These are phyloP conservation scores for Clepsis dumicolana DNA, from an alignment of 2,888 invertebrate genomes.

Conservation along the genomic window DNA sequence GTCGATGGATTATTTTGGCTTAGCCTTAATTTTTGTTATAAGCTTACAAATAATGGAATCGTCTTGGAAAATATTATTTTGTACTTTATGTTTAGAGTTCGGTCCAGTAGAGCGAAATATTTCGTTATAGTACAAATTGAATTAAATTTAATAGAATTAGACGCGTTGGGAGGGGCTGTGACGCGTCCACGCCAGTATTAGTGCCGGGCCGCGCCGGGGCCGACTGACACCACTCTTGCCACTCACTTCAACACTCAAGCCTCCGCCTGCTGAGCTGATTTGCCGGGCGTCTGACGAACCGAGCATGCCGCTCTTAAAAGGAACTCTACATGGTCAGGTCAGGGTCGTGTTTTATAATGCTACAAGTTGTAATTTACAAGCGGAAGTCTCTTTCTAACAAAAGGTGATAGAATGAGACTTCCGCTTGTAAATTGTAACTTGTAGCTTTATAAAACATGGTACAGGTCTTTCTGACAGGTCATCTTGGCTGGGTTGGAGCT, in stretches of 20 bases:
- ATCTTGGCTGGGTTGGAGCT: background rate
- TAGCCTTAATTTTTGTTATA: slow-evolving; percentile 69
- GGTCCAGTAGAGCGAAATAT: slow-evolving; percentile 56
- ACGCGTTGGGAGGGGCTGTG: slow-evolving; percentile 57
- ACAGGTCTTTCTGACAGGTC: background rate
- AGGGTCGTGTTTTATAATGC: too few species aligned
- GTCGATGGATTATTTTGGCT: slow-evolving; percentile 54
- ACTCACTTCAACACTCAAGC: slow-evolving; percentile 18
- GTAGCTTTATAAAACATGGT: too few species aligned
- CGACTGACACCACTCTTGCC: slow-evolving; percentile 40
- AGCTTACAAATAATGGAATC: slow-evolving; percentile 54
- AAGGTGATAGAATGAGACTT: too few species aligned
- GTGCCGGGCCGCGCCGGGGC: slow-evolving; percentile 16
- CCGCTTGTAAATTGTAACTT: too few species aligned
- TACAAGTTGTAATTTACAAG: too few species aligned
- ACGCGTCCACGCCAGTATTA: slow-evolving; percentile 50
- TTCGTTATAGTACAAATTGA: slow-evolving; percentile 83
- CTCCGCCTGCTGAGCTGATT: slow-evolving; percentile 13
- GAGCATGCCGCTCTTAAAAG: background rate
- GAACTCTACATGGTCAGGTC: background rate
- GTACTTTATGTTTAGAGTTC: slow-evolving; percentile 45
- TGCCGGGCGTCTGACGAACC: background rate
- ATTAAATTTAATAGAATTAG: slow-evolving; percentile 72
- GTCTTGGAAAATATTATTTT: slow-evolving; percentile 48
- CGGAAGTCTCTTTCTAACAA: too few species aligned